Conservation (phyloP, 2,113 vertebrate genomes). For the Pteropus alecto region DNA sequence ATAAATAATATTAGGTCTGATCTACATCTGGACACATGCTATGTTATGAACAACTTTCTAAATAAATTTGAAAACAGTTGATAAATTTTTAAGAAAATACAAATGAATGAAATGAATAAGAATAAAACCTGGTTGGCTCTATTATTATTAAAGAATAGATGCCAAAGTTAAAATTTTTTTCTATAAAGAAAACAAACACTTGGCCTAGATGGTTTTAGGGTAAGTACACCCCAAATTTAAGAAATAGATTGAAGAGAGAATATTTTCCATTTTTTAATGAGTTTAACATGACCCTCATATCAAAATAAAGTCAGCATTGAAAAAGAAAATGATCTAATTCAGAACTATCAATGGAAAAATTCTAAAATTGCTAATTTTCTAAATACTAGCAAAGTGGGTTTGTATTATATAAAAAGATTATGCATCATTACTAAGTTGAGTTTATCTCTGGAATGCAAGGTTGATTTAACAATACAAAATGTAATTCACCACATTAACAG, state of each 20-base stretch:
- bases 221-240: not conserved
- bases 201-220: not conserved
- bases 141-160: not conserved
- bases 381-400: not conserved
- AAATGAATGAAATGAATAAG: not conserved
- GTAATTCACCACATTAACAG: not conserved
- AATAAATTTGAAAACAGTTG: not conserved
- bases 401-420: not conserved
- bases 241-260: not conserved
- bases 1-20: not conserved
- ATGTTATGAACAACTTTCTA: not conserved
- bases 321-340: slow-evolving; percentile 5
- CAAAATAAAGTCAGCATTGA: not conserved
- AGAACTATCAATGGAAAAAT: not conserved
- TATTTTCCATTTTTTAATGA: not conserved
- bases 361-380: not conserved
- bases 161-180: not conserved
- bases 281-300: not conserved
- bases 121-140: not conserved
- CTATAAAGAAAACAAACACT: not conserved
- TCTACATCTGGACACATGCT: not conserved
- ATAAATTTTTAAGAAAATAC: not conserved
- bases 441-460: not conserved
- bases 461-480: not conserved
- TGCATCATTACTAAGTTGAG: not conserved